phyloP scores from a whole-genome alignment of 1,140 invertebrate species.

The Bombus vancouverensis region DNA sequence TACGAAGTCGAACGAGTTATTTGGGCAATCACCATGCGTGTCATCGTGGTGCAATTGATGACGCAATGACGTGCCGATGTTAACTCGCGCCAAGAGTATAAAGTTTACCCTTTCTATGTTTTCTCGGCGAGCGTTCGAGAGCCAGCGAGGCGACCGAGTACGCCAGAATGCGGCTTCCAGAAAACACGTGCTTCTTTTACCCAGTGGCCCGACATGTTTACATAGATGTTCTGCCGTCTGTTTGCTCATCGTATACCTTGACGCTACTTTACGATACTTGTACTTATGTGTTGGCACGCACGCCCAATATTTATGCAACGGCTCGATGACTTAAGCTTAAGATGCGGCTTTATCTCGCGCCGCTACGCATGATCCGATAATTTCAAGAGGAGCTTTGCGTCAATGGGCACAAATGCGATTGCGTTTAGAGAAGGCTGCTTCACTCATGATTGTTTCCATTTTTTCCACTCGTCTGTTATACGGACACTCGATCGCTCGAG shows the following conservation, averaged over 20 bases:
- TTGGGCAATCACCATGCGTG: not conserved
- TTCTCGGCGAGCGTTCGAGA: slow-evolving; percentile 15
- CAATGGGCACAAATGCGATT: not conserved
- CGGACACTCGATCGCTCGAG: not conserved
- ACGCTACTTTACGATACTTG: slow-evolving; percentile 54
- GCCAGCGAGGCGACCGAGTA: not conserved
- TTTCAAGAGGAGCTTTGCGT: slow-evolving; percentile 1
- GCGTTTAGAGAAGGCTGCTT: not conserved
- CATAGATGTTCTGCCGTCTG: slow-evolving; percentile 63
- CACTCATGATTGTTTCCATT: not conserved
- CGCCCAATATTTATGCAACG: slow-evolving; percentile 55
- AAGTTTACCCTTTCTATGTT: slow-evolving; percentile 3
- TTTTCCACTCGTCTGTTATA: not conserved
- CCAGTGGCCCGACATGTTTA: slow-evolving; percentile 58
- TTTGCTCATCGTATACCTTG: slow-evolving; percentile 54
- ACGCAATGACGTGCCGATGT: slow-evolving; percentile 2
- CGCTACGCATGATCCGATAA: slow-evolving; percentile 33
- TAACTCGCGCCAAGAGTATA: slow-evolving; percentile 25
- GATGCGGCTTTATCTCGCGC: slow-evolving; percentile 28
- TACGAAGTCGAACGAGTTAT: not conserved
- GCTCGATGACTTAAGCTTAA: slow-evolving; percentile 5
- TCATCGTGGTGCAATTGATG: slow-evolving; percentile 28
- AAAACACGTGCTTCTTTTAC: slow-evolving; percentile 60
- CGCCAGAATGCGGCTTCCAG: slow-evolving; percentile 25
- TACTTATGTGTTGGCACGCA: slow-evolving; percentile 28